phyloP scores from a whole-genome alignment of 64 coral and sea anemone genomes.

The Montipora foliosa region DNA sequence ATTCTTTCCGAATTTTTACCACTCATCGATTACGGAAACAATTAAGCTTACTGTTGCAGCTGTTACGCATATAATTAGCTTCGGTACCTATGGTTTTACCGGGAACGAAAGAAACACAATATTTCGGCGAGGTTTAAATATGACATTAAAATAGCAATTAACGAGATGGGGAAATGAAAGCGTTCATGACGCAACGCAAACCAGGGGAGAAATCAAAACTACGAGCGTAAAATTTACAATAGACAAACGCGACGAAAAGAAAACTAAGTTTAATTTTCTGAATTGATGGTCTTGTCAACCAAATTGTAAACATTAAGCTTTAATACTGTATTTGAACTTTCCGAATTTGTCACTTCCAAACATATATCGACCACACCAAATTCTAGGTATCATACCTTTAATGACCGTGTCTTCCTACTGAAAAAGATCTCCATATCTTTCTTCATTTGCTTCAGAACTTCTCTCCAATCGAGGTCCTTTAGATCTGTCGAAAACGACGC shows the following conservation, averaged over 20 bases:
- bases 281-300: neutral
- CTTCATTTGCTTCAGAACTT: constrained; percentile 46
- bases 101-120: neutral
- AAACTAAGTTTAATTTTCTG: neutral
- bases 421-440: constrained; percentile 48
- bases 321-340: neutral
- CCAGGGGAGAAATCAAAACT: neutral
- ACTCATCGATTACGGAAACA: too few relatives aligned
- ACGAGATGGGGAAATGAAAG: neutral
- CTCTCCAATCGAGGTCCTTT: neutral
- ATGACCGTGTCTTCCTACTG: constrained; percentile 25
- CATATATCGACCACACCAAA: neutral
- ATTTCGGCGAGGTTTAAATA: neutral
- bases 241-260: neutral
- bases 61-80: constrained; percentile 23
- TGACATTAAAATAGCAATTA: constrained; percentile 3
- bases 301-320: constrained; percentile 11
- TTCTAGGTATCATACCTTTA: constrained; percentile 44
- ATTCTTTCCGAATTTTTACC: too few relatives aligned
- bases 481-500: constrained; percentile 1
- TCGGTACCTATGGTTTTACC: neutral
- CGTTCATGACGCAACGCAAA: neutral
- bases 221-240: neutral
- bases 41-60: neutral
- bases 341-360: neutral